These are phyloP conservation scores for Plebejus anna DNA, from an alignment of 2,888 invertebrate genomes.

Conservation along the genomic window DNA sequence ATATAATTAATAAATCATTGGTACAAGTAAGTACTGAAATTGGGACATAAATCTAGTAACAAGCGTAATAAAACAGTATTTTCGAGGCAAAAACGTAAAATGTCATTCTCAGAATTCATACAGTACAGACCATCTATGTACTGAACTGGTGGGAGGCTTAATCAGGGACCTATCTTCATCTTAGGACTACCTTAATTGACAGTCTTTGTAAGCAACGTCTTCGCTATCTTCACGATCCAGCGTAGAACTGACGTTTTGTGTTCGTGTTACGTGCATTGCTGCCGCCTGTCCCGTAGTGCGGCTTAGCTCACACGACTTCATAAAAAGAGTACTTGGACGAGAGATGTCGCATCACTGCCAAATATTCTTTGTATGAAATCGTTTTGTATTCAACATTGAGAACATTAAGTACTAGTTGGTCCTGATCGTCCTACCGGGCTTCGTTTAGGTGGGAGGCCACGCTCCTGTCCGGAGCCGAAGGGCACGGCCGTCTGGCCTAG, in stretches of 20 bases:
- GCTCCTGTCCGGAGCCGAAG: slow-evolving; percentile 27
- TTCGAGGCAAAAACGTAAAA: background rate
- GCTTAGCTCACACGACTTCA: too few relatives aligned
- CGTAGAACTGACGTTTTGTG: background rate
- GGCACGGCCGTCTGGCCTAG: slow-evolving; percentile 14
- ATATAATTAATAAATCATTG: background rate
- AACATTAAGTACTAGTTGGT: background rate
- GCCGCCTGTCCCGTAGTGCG: too few relatives aligned
- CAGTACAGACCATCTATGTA: background rate
- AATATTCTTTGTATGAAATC: too few relatives aligned
- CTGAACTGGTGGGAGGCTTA: background rate
- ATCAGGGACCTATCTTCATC: background rate
- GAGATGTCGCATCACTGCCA: too few relatives aligned
- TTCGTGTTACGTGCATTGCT: too few relatives aligned
- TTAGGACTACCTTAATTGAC: too few relatives aligned
- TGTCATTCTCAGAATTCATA: background rate
- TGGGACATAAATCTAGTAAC: background rate
- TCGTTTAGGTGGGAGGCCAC: slow-evolving; percentile 19
- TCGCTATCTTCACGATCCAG: background rate
- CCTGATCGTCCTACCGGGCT: background rate
- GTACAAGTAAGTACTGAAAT: background rate
- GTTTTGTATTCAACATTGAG: background rate
- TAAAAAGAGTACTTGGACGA: too few relatives aligned
- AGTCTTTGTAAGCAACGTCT: too few relatives aligned
- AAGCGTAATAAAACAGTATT: background rate